These are phyloP conservation scores for Margaritifera margaritifera DNA, from an alignment of 2,888 invertebrate genomes.

Conservation along the genomic window DNA sequence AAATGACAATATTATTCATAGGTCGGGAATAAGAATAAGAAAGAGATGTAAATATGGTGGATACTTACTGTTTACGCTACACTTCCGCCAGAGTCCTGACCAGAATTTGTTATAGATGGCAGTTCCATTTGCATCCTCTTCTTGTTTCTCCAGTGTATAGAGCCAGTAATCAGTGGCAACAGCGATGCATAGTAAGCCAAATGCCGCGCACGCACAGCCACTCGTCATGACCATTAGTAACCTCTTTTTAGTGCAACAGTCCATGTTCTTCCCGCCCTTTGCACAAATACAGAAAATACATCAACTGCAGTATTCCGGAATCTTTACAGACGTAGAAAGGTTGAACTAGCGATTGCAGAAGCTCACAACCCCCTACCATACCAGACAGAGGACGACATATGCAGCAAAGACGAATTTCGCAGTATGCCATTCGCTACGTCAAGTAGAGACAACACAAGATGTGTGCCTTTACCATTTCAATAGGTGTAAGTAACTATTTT, in stretches of 20 bases:
- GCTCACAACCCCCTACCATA: too few species aligned
- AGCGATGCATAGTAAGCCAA: slow-evolving; percentile 70
- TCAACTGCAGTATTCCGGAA: neutral
- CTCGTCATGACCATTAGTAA: slow-evolving; percentile 71
- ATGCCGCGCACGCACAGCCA: slow-evolving; percentile 71
- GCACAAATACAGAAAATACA: slow-evolving; percentile 1
- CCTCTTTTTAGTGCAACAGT: slow-evolving; percentile 69
- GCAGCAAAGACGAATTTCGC: too few species aligned
- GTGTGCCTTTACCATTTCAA: too few species aligned
- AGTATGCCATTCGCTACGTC: too few species aligned
- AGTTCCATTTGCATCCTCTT: slow-evolving; percentile 46
- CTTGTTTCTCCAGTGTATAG: slow-evolving; percentile 61
- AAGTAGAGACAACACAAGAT: too few species aligned
- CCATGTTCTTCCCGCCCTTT: slow-evolving; percentile 57
- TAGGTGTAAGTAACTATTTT: too few species aligned
- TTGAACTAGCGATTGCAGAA: too few species aligned
- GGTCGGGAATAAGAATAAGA: too few species aligned
- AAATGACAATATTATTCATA: too few species aligned
- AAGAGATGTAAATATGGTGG: neutral
- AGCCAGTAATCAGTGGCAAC: slow-evolving; percentile 73
- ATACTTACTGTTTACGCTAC: slow-evolving; percentile 63
- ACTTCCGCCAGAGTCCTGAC: slow-evolving; percentile 69
- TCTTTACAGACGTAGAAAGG: too few species aligned
- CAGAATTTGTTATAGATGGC: slow-evolving; percentile 49
- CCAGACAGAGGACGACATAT: too few species aligned